Base-by-base conservation (phyloP, 2,888 invertebrate genomes). In the Sphinx pinastri region DNA sequence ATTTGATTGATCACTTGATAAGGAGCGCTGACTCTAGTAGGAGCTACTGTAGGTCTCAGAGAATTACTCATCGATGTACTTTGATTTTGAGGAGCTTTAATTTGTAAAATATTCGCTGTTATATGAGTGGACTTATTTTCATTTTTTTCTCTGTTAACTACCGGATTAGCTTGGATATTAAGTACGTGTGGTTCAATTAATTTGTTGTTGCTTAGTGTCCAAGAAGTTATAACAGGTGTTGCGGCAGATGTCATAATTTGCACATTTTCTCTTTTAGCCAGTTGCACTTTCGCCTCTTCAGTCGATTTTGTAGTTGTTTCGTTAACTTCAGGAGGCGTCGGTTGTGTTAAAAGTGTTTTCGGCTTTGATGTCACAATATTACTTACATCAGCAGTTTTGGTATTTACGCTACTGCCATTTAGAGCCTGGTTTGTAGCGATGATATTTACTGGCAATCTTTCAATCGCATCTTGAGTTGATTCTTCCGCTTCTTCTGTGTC, bases 401-500 rank as follows among this genome's bases (percentile, higher is more conserved):
- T 75, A 72, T 84, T 81, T 58, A 88, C 87, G 38, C 84, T 73
- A 59, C 77, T 81, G 54, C 79, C 78, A 77, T 79, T 86, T 11
- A 87, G 73, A 2, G 86, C 76, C 73, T 88, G 88, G 75, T 85
- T 88, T 11, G 90, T 86, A 68, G 90, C 83, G 70, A 89, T 87
- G 84, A 95, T 78, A 91, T 92, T 82, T 5, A 88, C 79, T 68
- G 92, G 87, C 69, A 87, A 76, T 79, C 88, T 92, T 74, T 92
- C 92, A 71, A 86, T 83, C 38, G 88, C 79, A 80, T 94, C 89
- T 90, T 94, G 87, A 81, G 94, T 81, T 45, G 86, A 85, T 82
- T 96, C 96, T 68, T 96, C 95, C 51, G 93, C 92, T 82, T 98
- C 97, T 83, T 98, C 98, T 11, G 97, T 97, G 80, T 98, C 98